These are phyloP conservation scores for Tethya wilhelma DNA, from an alignment of 37 sponge, comb jelly and placozoan species.

Conservation along the genomic window DNA sequence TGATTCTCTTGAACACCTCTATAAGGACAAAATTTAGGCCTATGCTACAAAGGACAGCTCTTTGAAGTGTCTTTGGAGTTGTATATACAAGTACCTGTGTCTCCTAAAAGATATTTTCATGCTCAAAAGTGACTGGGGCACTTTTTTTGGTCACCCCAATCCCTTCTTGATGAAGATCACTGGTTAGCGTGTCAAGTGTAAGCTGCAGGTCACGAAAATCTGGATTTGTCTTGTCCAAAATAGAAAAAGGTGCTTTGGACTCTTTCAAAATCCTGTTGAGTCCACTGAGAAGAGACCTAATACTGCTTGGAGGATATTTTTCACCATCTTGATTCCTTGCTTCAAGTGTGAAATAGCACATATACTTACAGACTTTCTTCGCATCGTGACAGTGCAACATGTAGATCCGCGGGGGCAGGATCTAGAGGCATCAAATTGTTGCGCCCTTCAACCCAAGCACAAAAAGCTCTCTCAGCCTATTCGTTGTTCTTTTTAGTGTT, in stretches of 20 bases:
- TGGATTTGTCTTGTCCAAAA: slow-evolving; percentile 29
- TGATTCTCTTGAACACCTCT: slow-evolving; percentile 52
- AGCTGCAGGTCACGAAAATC: slow-evolving; percentile 11
- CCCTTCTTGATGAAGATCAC: slow-evolving; percentile 41
- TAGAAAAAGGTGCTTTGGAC: slow-evolving; percentile 24
- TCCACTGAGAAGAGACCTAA: slow-evolving; percentile 31
- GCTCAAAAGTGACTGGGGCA: slow-evolving; percentile 30
- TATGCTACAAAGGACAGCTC: slow-evolving; percentile 19
- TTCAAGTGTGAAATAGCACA: slow-evolving; percentile 27
- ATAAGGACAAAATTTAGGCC: slow-evolving; percentile 48
- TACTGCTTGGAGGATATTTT: slow-evolving; percentile 21
- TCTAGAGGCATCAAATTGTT: too few relatives aligned
- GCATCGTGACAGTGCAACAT: slow-evolving; percentile 19
- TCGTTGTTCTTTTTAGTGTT: too few relatives aligned
- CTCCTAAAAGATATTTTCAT: slow-evolving; percentile 43
- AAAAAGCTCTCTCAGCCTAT: slow-evolving; percentile 22
- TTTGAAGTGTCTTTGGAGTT: slow-evolving; percentile 24
- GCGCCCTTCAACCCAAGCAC: slow-evolving; percentile 25
- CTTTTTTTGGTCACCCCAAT: slow-evolving; percentile 28
- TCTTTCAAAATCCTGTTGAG: slow-evolving; percentile 24
- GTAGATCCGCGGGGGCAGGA: too few relatives aligned
- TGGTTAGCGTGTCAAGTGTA: slow-evolving; percentile 31
- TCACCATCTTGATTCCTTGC: slow-evolving; percentile 15
- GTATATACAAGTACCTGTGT: slow-evolving; percentile 14
- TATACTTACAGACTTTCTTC: slow-evolving; percentile 20